Conservation (phyloP, 2,113 vertebrate species). For the Pterocles gutturalis region DNA sequence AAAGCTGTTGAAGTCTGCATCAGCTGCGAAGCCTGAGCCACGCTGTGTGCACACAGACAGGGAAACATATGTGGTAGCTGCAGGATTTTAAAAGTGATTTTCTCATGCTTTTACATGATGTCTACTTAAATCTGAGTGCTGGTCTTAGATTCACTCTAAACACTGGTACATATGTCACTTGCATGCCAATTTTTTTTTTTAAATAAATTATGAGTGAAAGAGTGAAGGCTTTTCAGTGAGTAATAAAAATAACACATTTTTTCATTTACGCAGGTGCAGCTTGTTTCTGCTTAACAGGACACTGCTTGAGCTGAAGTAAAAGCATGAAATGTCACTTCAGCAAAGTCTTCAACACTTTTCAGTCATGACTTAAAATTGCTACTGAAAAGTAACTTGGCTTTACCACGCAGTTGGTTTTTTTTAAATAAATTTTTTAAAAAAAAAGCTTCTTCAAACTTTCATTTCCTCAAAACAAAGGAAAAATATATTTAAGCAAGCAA, state of each 20-base stretch:
- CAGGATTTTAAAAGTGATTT: slow-evolving; percentile 15
- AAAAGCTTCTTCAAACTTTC: neutral
- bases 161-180: neutral
- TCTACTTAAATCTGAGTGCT: neutral
- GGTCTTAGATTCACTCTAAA: neutral
- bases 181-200: neutral
- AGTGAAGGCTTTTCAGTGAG: neutral
- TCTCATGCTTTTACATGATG: neutral
- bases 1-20: neutral
- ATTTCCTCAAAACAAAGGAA: neutral
- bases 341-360: neutral
- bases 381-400: neutral
- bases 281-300: neutral
- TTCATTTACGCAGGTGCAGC: neutral
- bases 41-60: rapidly evolving
- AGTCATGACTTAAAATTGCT: neutral
- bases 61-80: neutral
- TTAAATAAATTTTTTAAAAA: neutral
- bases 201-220: neutral
- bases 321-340: neutral
- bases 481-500: neutral
- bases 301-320: neutral
- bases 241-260: neutral
- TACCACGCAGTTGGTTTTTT: neutral
- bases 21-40: neutral